Base-by-base conservation (phyloP, 2,113 vertebrate genomes). In the Perca flavescens region DNA sequence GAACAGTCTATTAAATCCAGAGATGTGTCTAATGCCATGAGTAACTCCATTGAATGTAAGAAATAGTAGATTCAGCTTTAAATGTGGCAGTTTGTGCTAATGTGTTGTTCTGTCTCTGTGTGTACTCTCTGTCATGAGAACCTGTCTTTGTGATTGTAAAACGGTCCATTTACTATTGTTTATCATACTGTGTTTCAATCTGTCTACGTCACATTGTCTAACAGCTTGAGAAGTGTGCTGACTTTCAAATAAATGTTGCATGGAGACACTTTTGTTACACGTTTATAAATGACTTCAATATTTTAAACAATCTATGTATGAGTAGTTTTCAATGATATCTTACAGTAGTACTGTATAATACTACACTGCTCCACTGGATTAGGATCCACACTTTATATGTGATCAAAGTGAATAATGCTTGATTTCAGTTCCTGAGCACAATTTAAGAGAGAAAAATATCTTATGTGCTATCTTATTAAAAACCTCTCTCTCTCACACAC, bases 171-270 rank as follows among this genome's bases (percentile, higher is more conserved):
- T 4, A 49, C 66, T 40, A 65, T 21, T 57, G 36, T 80, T 52
- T 68, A 31, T 53, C 52, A 1, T 72, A 5, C 0, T 43, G 40
- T 79, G 50, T 61, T 60, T 74, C 8, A 58, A 4, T 25, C 21
- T 85, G 80, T 83, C 34, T 79, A 63, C 57, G 40, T 53, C 52
- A 1, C 68, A 17, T 8, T 74, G 73, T 84, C 70, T 4, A 52
- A 58, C 8, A 34, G 63, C 71, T 79, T 80, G 4, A 57, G 1
- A 49, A 31, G 2, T 83, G 74, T 88, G 66, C 21, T 60, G 31
- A 49, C 1, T 54, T 84, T 75, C 25, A 31, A 90, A 86, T 90
- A 86, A 88, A 90, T 75, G 12, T 86, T 84, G 86, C 86, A 86
- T 88, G 16, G 47, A 84, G 12, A 86, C 16, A 40, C 53, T 9